These are phyloP conservation scores for Natrix natrix DNA, from an alignment of 2,797 vertebrate genomes.

Conservation along the genomic window DNA sequence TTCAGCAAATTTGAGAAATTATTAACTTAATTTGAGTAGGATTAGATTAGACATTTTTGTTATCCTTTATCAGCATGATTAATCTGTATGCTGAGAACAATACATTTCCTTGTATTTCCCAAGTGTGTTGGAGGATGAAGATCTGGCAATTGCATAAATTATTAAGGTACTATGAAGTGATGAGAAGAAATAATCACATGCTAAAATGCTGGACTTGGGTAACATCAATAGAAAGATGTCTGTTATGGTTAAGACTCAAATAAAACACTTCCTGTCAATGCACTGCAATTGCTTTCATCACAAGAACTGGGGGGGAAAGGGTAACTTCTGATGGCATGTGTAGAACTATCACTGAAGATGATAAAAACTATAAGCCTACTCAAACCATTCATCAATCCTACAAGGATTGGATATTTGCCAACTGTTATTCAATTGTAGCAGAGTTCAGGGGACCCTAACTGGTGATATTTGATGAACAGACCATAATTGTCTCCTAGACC, in stretches of 20 bases:
- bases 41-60: not conserved
- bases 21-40: not conserved
- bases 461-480: conserved; percentile 53
- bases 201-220: not conserved
- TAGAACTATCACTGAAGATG: conserved; percentile 50
- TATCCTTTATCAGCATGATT: not conserved
- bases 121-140: not conserved
- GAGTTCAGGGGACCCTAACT: conserved; percentile 40
- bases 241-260: not conserved
- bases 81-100: not conserved
- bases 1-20: not conserved
- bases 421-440: conserved; percentile 30
- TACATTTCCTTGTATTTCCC: not conserved
- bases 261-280: not conserved
- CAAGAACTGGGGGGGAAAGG: not conserved
- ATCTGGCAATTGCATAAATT: not conserved
- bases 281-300: not conserved
- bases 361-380: conserved; percentile 44
- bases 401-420: conserved; percentile 39
- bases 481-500: conserved; percentile 45
- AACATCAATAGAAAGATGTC: not conserved
- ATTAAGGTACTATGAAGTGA: not conserved
- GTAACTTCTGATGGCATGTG: conserved; percentile 38
- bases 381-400: conserved; percentile 1
- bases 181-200: not conserved